These are phyloP conservation scores for Acleris emargana DNA, from an alignment of 2,888 invertebrate genomes.

Conservation along the genomic window DNA sequence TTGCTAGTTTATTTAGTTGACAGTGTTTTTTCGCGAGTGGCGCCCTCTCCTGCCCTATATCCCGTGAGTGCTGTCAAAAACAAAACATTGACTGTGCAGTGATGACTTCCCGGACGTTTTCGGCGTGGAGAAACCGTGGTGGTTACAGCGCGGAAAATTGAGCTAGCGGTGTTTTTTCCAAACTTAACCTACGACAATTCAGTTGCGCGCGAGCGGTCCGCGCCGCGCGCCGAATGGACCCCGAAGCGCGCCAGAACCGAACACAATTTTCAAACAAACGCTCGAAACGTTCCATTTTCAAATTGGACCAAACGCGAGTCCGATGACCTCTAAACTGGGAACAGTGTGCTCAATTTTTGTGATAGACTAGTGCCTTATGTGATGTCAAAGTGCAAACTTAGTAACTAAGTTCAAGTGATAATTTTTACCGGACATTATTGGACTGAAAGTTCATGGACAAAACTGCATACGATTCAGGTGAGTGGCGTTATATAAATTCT, in stretches of 20 bases:
- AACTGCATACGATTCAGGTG: slow-evolving; percentile 63
- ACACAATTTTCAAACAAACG: slow-evolving; percentile 55
- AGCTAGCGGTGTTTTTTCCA: slow-evolving; percentile 76
- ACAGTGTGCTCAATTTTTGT: slow-evolving; percentile 77
- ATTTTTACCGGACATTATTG: slow-evolving; percentile 52
- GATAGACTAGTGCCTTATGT: slow-evolving; percentile 81
- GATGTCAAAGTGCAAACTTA: slow-evolving; percentile 79
- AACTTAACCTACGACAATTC: slow-evolving; percentile 81
- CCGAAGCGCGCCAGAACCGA: slow-evolving; percentile 54
- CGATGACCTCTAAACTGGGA: slow-evolving; percentile 57
- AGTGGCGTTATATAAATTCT: slow-evolving; percentile 54
- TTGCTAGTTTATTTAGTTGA: slow-evolving; percentile 78
- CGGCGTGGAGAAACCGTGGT: slow-evolving; percentile 58
- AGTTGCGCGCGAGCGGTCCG: slow-evolving; percentile 80
- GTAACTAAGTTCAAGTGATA: slow-evolving; percentile 63
- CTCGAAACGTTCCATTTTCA: slow-evolving; percentile 51
- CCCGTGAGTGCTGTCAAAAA: slow-evolving; percentile 72
- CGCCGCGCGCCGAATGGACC: slow-evolving; percentile 66
- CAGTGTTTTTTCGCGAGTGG: slow-evolving; percentile 60
- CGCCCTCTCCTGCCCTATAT: slow-evolving; percentile 65
- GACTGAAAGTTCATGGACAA: slow-evolving; percentile 66
- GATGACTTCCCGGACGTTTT: slow-evolving; percentile 55
- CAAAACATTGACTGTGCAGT: slow-evolving; percentile 64
- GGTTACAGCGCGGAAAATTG: slow-evolving; percentile 72
- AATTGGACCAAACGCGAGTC: slow-evolving; percentile 56